phyloP scores from a whole-genome alignment of 1,140 invertebrate species.

The Drosophila carrolli region DNA sequence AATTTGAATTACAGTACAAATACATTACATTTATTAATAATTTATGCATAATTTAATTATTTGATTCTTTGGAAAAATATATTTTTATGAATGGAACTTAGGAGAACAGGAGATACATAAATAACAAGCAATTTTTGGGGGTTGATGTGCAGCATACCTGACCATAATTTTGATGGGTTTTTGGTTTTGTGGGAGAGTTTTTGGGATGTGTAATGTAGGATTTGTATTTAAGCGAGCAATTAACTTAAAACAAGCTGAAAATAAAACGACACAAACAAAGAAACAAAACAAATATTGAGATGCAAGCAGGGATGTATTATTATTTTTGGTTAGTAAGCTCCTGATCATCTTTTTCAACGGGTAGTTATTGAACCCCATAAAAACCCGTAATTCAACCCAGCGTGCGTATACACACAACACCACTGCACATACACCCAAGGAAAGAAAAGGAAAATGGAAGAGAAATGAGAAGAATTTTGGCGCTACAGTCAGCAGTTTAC shows the following conservation, averaged over 20 bases:
- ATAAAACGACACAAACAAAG: slow-evolving; percentile 62
- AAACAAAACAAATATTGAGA: slow-evolving; percentile 48
- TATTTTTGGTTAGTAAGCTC: slow-evolving; percentile 7
- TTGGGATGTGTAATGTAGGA: slow-evolving; percentile 22
- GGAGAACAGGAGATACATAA: neutral
- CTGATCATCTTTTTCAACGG: neutral
- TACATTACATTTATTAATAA: too few species aligned
- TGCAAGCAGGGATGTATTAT: slow-evolving; percentile 4
- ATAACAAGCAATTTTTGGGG: neutral
- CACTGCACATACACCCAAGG: neutral
- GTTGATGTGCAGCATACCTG: slow-evolving; percentile 58
- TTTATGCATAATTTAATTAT: too few species aligned
- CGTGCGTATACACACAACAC: slow-evolving; percentile 58
- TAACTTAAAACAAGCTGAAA: slow-evolving; percentile 59
- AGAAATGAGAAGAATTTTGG: slow-evolving; percentile 45
- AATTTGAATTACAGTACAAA: too few species aligned
- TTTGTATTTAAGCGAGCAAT: slow-evolving; percentile 54
- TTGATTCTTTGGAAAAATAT: neutral
- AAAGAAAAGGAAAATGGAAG: neutral
- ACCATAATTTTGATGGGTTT: slow-evolving; percentile 60
- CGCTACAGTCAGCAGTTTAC: slow-evolving; percentile 21
- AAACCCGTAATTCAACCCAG: slow-evolving; percentile 11
- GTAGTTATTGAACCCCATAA: slow-evolving; percentile 5
- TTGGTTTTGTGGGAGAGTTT: slow-evolving; percentile 12
- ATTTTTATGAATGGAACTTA: neutral